Percentiles rank a stretch among this genome's conserved stretches.
These are phyloP conservation scores for Heliconius erato DNA, from an alignment of 2,888 invertebrate genomes.

Conservation along the genomic window DNA sequence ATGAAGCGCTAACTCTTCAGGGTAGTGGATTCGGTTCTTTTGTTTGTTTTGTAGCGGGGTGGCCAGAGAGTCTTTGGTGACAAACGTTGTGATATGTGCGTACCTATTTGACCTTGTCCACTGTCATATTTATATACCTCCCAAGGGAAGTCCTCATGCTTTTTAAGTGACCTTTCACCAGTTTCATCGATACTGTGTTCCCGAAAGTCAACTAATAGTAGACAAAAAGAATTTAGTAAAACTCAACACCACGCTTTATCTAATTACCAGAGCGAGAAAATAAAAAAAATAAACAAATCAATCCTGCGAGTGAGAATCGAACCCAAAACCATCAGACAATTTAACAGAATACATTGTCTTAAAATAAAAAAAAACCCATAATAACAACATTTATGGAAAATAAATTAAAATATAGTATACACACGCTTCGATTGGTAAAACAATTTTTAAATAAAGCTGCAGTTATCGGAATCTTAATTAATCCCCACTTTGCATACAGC, in stretches of 20 bases:
- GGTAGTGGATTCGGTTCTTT: too few relatives aligned
- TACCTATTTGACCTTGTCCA: too few relatives aligned
- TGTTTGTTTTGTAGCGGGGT: too few relatives aligned
- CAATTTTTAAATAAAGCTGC: conserved; percentile 42
- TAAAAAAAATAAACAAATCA: not conserved
- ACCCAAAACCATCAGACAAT: not conserved
- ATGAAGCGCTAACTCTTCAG: too few relatives aligned
- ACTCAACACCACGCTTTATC: not conserved
- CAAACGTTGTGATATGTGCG: too few relatives aligned
- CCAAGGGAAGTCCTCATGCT: too few relatives aligned
- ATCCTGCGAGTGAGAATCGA: not conserved
- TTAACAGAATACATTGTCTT: not conserved
- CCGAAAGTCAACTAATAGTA: too few relatives aligned
- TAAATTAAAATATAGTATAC: conserved; percentile 17
- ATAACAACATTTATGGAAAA: not conserved
- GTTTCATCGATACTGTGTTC: too few relatives aligned
- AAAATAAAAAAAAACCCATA: not conserved
- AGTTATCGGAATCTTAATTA: conserved; percentile 47
- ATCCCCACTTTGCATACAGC: conserved; percentile 40
- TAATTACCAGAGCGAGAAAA: not conserved
- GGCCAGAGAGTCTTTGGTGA: too few relatives aligned
- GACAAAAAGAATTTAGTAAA: not conserved
- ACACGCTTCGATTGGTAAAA: conserved; percentile 36
- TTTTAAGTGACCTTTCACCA: too few relatives aligned
- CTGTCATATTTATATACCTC: too few relatives aligned